These are phyloP conservation scores for Arnoldichthys spilopterus DNA, from an alignment of 2,797 vertebrate species.

Conservation along the genomic window DNA sequence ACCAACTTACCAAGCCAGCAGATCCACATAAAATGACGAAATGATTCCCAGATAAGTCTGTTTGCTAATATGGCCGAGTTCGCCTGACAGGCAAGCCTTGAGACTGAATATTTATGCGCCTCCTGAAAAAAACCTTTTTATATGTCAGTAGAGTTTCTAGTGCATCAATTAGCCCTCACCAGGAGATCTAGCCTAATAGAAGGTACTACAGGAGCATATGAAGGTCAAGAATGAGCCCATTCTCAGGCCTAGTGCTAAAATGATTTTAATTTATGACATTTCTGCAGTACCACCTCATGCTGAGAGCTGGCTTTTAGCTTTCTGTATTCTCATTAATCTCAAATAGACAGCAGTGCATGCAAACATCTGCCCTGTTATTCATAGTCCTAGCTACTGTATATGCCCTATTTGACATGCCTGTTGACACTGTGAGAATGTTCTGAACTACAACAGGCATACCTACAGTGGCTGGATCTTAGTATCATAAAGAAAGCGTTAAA, in stretches of 20 bases:
- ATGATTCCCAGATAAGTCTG: neutral
- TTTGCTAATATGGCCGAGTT: neutral
- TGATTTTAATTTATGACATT: neutral
- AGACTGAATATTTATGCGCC: neutral
- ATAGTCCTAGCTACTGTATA: neutral
- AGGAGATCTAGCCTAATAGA: neutral
- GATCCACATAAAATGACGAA: neutral
- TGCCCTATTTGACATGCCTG: neutral
- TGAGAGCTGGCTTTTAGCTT: neutral
- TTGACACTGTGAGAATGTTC: neutral
- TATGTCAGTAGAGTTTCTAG: neutral
- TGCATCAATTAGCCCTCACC: neutral
- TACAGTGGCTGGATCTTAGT: neutral
- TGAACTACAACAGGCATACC: neutral
- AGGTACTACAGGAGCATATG: neutral
- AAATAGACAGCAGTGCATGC: neutral
- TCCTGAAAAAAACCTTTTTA: neutral
- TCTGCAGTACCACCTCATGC: neutral
- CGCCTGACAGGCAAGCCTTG: neutral
- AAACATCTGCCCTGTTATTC: neutral
- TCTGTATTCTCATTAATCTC: neutral
- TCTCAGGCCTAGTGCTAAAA: neutral
- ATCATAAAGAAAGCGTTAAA: neutral
- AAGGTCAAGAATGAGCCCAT: neutral
- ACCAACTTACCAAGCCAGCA: neutral